Base-by-base conservation (phyloP, 1,140 invertebrate genomes). In the Drosophila subpulchrella region DNA sequence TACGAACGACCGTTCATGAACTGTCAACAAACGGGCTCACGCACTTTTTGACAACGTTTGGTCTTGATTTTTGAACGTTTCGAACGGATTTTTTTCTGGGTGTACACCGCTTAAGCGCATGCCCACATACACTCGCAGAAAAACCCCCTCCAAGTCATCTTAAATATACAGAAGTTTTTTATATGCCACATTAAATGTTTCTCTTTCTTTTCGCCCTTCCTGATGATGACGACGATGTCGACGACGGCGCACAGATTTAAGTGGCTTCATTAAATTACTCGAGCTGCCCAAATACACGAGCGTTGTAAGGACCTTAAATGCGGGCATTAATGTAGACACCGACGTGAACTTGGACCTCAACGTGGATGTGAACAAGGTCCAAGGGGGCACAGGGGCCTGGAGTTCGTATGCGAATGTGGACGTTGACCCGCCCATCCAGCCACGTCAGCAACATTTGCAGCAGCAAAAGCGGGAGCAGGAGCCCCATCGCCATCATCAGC, bases 291-390 rank as follows among this genome's bases (percentile, higher is more conserved):
- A 91, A 79, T 91, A 91, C 82, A 90, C 84, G 44, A 92, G 75
- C 82, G 71, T 92, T 80, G 85, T 92, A 72, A 92, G 84, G 77
- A 92, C 85, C 78, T 90, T 92, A 81, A 90, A 91, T 88, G 81
- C 79, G 76, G 90, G 78, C 77, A 91, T 90, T 90, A 91, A 88
- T 88, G 73, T 81, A 61, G 83, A 90, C 68, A 75, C 73, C 76
- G 67, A 77, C 55, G 73, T 81, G 76, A 50, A 76, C 55, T 60
- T 60, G 58, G 24, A 75, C 61, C 34, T 20, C 47, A 50, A 41
- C 36, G 36, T 60, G 58, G n/a, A 30, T 48, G 60, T 42, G 55
- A 57, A 70, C 65, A 56, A 58, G 32, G 62, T 13, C 32, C 39
- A 32, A 2, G 42, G 30, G 20, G 56, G 56, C 55, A 46, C 39